Conservation (phyloP, 2,113 vertebrate species). For the Puma concolor region DNA sequence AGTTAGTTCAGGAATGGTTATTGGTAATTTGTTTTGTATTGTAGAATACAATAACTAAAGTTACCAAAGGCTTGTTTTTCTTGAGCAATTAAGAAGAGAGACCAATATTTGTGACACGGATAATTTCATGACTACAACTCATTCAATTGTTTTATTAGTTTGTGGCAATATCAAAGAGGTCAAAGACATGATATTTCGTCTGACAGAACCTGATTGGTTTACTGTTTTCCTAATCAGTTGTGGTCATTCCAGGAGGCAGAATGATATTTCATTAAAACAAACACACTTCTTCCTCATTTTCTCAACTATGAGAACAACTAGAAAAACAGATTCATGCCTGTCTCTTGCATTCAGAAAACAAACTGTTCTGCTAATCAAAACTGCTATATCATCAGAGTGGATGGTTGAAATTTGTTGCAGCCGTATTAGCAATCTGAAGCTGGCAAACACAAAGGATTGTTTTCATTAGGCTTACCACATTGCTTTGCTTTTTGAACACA, state of each 20-base stretch:
- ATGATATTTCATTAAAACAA: constrained; percentile 66
- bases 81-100: constrained; percentile 48
- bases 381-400: not conserved
- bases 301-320: constrained; percentile 52
- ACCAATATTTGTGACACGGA: constrained; percentile 41
- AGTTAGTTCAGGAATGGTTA: constrained; percentile 71
- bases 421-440: not conserved
- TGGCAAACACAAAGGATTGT: not conserved
- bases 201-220: constrained; percentile 61
- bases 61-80: constrained; percentile 65
- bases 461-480: constrained; percentile 18
- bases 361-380: constrained; percentile 43
- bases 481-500: constrained; percentile 66
- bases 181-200: constrained; percentile 43
- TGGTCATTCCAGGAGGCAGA: not conserved
- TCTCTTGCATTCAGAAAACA: constrained; percentile 60
- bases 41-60: constrained; percentile 58
- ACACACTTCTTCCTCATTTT: constrained; percentile 52
- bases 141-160: constrained; percentile 66
- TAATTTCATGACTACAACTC: constrained; percentile 57
- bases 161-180: constrained; percentile 63
- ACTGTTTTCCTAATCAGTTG: constrained; percentile 65
- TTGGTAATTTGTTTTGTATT: constrained; percentile 63
- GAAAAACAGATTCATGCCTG: constrained; percentile 45
- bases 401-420: not conserved